Evolutionary conservation across 2,113 vertebrate genomes (phyloP).

Genomic region (Tenebrosternarchus preto): DNA sequence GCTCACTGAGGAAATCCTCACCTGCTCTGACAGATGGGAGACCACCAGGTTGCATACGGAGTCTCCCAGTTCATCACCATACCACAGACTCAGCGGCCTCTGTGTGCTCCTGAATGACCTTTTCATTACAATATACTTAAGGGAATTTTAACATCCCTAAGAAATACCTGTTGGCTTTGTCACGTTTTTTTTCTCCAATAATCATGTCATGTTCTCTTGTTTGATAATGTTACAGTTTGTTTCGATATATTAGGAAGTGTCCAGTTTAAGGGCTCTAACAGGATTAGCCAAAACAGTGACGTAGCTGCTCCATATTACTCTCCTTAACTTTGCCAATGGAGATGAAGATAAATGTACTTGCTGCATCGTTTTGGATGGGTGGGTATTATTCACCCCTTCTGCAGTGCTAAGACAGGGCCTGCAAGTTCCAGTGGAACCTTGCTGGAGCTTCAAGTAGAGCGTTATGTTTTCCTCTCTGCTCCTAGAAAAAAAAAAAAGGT

Average conservation of each 20-base stretch:
- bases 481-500: background rate
- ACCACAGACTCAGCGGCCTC: background rate
- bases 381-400: background rate
- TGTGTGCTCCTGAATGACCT: background rate
- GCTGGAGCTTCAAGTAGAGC: slow-evolving; percentile 37
- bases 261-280: no score
- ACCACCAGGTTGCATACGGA: background rate
- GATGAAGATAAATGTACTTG: no score
- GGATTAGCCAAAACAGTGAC: background rate
- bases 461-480: slow-evolving; percentile 18
- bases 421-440: background rate
- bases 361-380: no score
- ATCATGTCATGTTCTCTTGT: background rate
- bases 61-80: background rate
- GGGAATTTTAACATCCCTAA: background rate
- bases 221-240: background rate
- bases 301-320: background rate
- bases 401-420: background rate
- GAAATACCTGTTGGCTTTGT: no score
- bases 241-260: background rate
- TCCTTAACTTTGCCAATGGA: background rate
- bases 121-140: background rate
- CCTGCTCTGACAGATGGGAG: background rate
- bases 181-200: background rate
- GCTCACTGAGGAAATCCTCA: slow-evolving; percentile 6